Percentiles rank a stretch among this genome's conserved stretches.
phyloP scores from a whole-genome alignment of 2,888 invertebrate species.

The Nomada fucata region DNA sequence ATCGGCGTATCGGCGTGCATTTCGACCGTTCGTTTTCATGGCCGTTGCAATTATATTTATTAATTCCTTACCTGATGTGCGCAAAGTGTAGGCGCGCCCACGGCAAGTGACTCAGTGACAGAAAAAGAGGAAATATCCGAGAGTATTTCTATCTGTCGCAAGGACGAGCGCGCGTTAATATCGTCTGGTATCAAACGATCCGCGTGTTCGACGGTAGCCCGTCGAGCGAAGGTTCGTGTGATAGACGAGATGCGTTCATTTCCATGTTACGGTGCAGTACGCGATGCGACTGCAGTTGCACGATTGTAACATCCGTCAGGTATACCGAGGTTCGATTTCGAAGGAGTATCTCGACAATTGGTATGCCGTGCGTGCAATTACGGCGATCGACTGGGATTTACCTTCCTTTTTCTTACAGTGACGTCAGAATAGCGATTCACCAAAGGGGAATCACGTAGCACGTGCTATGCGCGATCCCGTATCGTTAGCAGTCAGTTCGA shows the following conservation, averaged over 20 bases:
- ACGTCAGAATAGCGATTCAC: slow-evolving; percentile 23
- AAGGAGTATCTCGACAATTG: slow-evolving; percentile 27
- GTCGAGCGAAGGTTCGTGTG: neutral
- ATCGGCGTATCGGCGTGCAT: neutral
- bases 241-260: neutral
- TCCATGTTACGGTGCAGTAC: neutral
- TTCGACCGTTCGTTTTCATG: neutral
- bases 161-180: neutral
- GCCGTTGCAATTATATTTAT: neutral
- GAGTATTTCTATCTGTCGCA: neutral
- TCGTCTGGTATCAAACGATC: neutral
- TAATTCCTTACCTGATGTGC: neutral
- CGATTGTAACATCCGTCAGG: neutral
- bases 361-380: slow-evolving; percentile 20
- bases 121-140: neutral
- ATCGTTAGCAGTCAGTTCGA: neutral
- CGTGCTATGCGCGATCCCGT: neutral
- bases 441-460: slow-evolving; percentile 28
- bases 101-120: slow-evolving; percentile 16
- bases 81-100: neutral
- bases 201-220: neutral
- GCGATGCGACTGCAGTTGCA: neutral
- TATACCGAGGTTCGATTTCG: neutral
- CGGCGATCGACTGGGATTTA: slow-evolving; percentile 44
- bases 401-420: slow-evolving; percentile 30